phyloP scores from a whole-genome alignment of 2,113 vertebrate species.

The Colistium nudipinnis region DNA sequence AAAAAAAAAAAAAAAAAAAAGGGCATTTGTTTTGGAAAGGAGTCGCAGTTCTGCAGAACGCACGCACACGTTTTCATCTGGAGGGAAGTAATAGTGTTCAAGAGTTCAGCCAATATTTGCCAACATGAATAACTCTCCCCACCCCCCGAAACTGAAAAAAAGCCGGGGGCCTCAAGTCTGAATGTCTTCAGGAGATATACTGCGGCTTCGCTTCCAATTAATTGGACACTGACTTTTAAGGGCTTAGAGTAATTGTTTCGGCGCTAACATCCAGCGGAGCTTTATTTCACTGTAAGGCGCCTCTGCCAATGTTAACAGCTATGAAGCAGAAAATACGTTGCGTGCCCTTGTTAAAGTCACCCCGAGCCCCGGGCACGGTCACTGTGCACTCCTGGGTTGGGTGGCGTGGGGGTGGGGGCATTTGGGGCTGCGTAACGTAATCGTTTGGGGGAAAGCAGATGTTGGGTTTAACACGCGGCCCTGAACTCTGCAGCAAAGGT shows the following conservation, averaged over 20 bases:
- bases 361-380: conserved; percentile 8
- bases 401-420: too few species aligned
- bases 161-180: conserved; percentile 34
- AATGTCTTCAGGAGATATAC: conserved; percentile 59
- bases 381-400: too few species aligned
- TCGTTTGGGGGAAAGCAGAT: conserved; percentile 80
- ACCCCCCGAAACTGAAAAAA: conserved; percentile 28
- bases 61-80: conserved; percentile 45
- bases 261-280: conserved; percentile 44
- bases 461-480: conserved; percentile 67
- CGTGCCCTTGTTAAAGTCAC: conserved; percentile 42
- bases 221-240: conserved; percentile 53
- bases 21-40: conserved; percentile 40
- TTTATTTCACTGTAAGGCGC: conserved; percentile 47
- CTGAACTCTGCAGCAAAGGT: conserved; percentile 69
- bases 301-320: conserved; percentile 57
- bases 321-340: conserved; percentile 28
- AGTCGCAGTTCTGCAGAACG: conserved; percentile 8
- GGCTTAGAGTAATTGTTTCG: conserved; percentile 51
- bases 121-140: conserved; percentile 58
- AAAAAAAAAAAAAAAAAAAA: not conserved
- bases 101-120: conserved; percentile 64
- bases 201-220: conserved; percentile 61
- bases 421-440: conserved; percentile 75
- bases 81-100: conserved; percentile 54